Conservation (phyloP, 2,113 vertebrate species). For the Leucosticte australis region DNA sequence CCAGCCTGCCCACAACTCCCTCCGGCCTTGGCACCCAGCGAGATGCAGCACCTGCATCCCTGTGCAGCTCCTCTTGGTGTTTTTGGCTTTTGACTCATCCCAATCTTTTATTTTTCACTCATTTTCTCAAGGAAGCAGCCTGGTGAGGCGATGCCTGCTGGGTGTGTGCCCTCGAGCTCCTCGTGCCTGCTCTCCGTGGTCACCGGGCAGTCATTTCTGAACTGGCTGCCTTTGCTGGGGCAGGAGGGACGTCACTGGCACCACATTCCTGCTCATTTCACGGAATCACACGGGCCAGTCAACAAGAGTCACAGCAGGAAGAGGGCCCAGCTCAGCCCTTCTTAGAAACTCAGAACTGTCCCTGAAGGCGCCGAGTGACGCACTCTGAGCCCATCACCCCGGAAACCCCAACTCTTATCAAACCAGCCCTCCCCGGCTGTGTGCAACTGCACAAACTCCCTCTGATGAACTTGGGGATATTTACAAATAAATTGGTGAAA, state of each 20-base stretch:
- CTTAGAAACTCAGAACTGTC: background rate
- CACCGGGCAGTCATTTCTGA: background rate
- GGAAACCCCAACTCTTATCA: background rate
- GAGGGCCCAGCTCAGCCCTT: background rate
- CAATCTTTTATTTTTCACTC: background rate
- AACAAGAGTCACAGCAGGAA: background rate
- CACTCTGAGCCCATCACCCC: background rate
- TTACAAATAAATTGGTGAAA: background rate
- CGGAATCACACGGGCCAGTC: background rate
- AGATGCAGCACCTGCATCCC: background rate
- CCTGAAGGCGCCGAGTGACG: background rate
- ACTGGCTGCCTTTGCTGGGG: fast-evolving
- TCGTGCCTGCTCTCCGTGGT: background rate
- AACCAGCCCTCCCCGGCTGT: background rate
- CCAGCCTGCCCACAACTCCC: background rate
- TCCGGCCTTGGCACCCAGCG: background rate
- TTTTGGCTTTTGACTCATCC: background rate
- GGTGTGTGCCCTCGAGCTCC: background rate
- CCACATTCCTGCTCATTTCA: background rate
- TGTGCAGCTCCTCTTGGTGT: background rate
- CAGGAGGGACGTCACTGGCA: background rate
- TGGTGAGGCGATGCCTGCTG: fast-evolving
- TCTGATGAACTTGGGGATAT: background rate
- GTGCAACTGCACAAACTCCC: background rate
- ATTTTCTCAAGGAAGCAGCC: background rate